Conservation (phyloP, 2,113 vertebrate genomes). For the Aythya baeri region DNA sequence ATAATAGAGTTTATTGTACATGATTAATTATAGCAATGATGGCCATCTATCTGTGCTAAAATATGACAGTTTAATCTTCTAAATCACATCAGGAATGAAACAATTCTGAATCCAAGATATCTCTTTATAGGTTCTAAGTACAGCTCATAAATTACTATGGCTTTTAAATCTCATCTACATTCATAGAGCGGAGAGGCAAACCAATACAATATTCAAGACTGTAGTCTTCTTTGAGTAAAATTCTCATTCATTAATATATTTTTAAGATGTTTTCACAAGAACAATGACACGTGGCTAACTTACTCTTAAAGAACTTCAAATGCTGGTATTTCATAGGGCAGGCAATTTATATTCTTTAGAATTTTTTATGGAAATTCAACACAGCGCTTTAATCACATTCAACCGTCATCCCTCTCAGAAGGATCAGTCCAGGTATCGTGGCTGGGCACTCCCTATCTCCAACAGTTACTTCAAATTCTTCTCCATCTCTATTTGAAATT, state of each 20-base stretch:
- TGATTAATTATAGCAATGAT: constrained; percentile 61
- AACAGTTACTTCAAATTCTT: not conserved
- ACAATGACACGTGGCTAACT: not conserved
- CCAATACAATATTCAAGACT: not conserved
- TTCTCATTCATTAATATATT: not conserved
- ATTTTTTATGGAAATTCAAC: not conserved
- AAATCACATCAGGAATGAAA: constrained; percentile 60
- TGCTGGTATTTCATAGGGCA: not conserved
- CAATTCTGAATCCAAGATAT: constrained; percentile 22
- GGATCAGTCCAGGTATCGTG: not conserved
- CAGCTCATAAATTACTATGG: constrained; percentile 46
- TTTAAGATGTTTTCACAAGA: not conserved
- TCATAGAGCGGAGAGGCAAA: not conserved
- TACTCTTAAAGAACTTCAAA: not conserved
- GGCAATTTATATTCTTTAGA: not conserved
- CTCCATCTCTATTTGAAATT: not conserved
- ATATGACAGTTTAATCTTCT: constrained; percentile 67
- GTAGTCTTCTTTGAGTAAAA: not conserved
- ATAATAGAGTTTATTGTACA: constrained; percentile 55
- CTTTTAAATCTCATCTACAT: constrained; percentile 49
- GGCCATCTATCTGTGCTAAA: constrained; percentile 48
- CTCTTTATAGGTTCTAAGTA: constrained; percentile 50
- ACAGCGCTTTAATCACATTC: not conserved
- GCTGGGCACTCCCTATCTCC: not conserved
- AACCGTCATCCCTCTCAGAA: not conserved